A percentile compares a stretch with the other conserved stretches of the same genome.
Evolutionary conservation across 2,888 invertebrate species (phyloP).

Genomic region (Drosophila yooni): DNA sequence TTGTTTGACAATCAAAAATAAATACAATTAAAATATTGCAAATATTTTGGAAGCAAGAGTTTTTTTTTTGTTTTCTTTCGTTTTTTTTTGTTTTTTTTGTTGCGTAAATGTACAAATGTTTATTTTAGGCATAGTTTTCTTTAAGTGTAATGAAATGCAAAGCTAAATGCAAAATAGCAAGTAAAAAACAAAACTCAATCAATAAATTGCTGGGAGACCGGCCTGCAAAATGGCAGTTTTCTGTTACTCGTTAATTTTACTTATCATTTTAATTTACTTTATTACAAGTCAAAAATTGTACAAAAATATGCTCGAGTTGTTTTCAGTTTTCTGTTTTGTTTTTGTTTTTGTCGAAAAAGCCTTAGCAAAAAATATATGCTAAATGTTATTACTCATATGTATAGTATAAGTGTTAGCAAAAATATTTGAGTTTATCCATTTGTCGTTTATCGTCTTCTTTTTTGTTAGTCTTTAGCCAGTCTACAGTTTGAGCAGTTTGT

Average conservation of each 20-base stretch:
- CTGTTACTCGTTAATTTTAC: slow-evolving; percentile 26
- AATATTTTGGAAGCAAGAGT: slow-evolving; percentile 46
- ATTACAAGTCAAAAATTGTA: slow-evolving; percentile 28
- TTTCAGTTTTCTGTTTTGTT: slow-evolving; percentile 6
- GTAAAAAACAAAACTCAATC: slow-evolving; percentile 38
- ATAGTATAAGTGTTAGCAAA: slow-evolving; percentile 56
- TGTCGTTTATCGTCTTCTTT: slow-evolving; percentile 21
- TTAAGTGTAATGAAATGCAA: slow-evolving; percentile 52
- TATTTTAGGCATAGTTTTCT: slow-evolving; percentile 3
- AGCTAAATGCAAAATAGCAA: slow-evolving; percentile 60
- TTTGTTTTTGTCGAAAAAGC: slow-evolving; percentile 34
- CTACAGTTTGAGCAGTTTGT: slow-evolving; percentile 70
- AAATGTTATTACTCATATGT: slow-evolving; percentile 34
- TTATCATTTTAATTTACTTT: slow-evolving; percentile 15
- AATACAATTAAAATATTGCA: slow-evolving; percentile 39
- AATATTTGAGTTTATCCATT: slow-evolving; percentile 52
- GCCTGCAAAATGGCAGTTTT: slow-evolving; percentile 60
- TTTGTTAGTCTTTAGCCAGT: slow-evolving; percentile 70
- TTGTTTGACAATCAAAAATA: slow-evolving; percentile 52
- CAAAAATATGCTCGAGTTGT: slow-evolving; percentile 44
- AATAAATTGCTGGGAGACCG: slow-evolving; percentile 52
- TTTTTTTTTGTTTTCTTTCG: slow-evolving; percentile 15
- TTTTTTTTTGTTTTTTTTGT: slow-evolving; percentile 1
- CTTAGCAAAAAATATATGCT: slow-evolving; percentile 49
- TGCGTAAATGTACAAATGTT: not conserved